These are phyloP conservation scores for Gerris buenoi DNA, from an alignment of 1,140 invertebrate genomes.

Conservation along the genomic window DNA sequence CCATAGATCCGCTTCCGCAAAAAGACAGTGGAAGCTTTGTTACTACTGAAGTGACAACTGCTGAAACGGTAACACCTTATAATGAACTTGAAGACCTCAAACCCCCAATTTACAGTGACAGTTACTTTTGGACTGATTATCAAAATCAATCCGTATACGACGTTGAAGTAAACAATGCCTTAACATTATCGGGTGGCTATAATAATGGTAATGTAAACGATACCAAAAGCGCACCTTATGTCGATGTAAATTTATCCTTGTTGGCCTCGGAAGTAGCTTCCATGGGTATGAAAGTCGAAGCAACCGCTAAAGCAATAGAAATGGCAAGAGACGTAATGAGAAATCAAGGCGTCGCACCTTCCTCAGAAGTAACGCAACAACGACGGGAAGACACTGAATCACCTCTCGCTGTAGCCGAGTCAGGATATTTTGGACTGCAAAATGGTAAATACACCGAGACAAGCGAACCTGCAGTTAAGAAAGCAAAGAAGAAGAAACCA, in stretches of 20 bases:
- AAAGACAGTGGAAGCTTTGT: too few species aligned
- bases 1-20: too few species aligned
- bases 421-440: background rate
- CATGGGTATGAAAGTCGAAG: constrained; percentile 13
- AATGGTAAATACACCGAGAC: constrained; percentile 5
- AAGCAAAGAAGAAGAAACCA: background rate
- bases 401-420: background rate
- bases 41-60: too few species aligned
- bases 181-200: background rate
- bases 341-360: background rate
- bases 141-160: constrained; percentile 5
- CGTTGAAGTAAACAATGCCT: too few species aligned
- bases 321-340: constrained; percentile 1
- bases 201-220: background rate
- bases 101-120: background rate
- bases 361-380: background rate
- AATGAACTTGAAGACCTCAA: background rate
- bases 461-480: background rate
- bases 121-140: background rate
- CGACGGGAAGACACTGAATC: background rate
- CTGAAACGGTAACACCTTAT: background rate
- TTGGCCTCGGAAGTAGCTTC: constrained; percentile 11
- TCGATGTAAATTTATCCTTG: background rate
- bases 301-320: constrained; percentile 6
- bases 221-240: background rate